Evolutionary conservation across 2,113 vertebrate genomes (phyloP), one percentile per base, ranked within the genome.

Genomic region (Entelurus aequoreus): DNA sequence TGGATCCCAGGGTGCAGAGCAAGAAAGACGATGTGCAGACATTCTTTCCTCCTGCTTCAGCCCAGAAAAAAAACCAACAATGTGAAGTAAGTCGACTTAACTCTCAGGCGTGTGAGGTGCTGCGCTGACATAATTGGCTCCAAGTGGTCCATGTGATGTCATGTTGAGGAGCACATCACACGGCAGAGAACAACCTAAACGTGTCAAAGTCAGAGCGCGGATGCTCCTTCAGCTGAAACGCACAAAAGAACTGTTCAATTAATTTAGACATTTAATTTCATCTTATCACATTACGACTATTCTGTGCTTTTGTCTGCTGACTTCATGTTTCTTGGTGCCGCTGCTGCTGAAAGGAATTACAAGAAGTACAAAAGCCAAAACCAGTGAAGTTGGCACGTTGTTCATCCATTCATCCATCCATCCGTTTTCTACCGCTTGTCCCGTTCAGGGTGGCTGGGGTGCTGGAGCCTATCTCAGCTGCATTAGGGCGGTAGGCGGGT

Each of bases 91-190:
- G 55, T 44, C 42, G 14, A n/a, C 55, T 57, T 40, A 57, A 57
- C 38, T 57, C 16, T 57, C 16, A 57, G 55, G 40, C 21, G 12
- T 19, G n/a, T 10, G 38, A 57, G 55, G 12, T 21, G 38, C 55
- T 44, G 55, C 13, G n/a, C 55, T 44, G 55, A 57, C 55, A 46
- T 57, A 57, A 44, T 57, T 57, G 55, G 55, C 55, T 21, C 38
- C 16, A 44, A 44, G 55, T 42, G 4, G 40, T 57, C 21, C 38
- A 44, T 13, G 55, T 57, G 16, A 44, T 46, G 55, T 44, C 40
- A 21, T 44, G 38, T 44, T 44, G 55, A 57, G 44, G 55, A 42
- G n/a, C 19, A 44, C 55, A 44, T 16, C 55, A 21, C 11, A 14
- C 8, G 44, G 16, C n/a, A 19, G 55, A 57, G 16, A 21, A 42